phyloP scores from a whole-genome alignment of 1,140 invertebrate genomes.

The Cotesia vestalis region DNA sequence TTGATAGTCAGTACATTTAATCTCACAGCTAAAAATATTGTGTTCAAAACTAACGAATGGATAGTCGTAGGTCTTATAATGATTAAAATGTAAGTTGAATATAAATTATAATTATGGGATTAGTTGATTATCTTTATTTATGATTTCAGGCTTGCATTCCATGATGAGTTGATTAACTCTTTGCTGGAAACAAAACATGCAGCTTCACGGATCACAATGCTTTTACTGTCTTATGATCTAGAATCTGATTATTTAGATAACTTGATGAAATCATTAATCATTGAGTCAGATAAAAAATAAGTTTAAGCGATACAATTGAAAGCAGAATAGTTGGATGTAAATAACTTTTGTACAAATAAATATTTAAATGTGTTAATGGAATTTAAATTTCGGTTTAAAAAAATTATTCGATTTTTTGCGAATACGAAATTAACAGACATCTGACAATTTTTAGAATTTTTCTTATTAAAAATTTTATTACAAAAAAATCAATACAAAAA shows the following conservation, averaged over 20 bases:
- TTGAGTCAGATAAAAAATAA: too few relatives aligned
- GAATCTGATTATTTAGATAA: conserved; percentile 61
- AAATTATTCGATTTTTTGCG: too few relatives aligned
- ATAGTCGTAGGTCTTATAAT: conserved; percentile 62
- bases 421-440: too few relatives aligned
- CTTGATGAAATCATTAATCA: not conserved
- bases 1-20: conserved; percentile 61
- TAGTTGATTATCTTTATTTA: conserved; percentile 24
- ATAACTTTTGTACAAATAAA: too few relatives aligned
- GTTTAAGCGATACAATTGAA: too few relatives aligned
- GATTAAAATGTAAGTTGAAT: conserved; percentile 61
- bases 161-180: conserved; percentile 52
- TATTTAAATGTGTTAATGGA: too few relatives aligned
- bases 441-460: too few relatives aligned
- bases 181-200: conserved; percentile 53
- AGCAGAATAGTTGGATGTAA: too few relatives aligned
- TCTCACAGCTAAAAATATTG: conserved; percentile 62
- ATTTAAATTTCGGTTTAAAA: too few relatives aligned
- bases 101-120: conserved; percentile 27
- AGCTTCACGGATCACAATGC: conserved; percentile 59
- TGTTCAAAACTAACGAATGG: conserved; percentile 63
- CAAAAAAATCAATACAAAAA: too few relatives aligned
- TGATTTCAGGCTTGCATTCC: conserved; percentile 57
- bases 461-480: too few relatives aligned
- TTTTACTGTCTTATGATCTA: conserved; percentile 62